Evolutionary conservation across 1,140 invertebrate species (phyloP), one percentile per base, ranked within the genome.

Genomic region (Capitella teleta): DNA sequence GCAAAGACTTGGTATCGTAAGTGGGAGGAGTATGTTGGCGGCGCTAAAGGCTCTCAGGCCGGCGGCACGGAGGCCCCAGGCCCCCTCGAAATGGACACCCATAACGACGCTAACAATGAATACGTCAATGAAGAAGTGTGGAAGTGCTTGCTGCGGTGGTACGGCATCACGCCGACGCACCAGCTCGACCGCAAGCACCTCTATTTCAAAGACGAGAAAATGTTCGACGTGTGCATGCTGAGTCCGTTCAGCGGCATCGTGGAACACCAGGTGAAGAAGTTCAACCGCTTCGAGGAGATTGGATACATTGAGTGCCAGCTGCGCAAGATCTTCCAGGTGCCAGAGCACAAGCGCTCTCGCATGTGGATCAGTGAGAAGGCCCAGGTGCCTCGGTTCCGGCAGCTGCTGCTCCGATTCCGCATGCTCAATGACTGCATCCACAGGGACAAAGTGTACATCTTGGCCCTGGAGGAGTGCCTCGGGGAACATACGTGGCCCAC

Each of bases 351-450:
- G 36, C 38, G 41, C 23, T 49, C 47, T 2, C 25, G 47, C 3
- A 16, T 49, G 23, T 49, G 47, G 47, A 49, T 49, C 34, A 40
- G 34, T 19, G 47, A 49, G 26, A 49, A 49, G 37, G 45, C 45
- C 6, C 47, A 38, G 47, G 47, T 47, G 3, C 47, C 47, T 14
- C 32, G 37, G 2, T 49, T 49, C 36, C 32, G 47, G 5, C 47
- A 49, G 47, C 37, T 49, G 18, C 37, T 49, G 24, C 34, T 40
- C 6, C n/a, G 47, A 19, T 19, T 26, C 3, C 32, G 47, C n/a
- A 49, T 49, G 47, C 47, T 49, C 18, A 49, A 49, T 24, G 47
- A 49, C 36, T 49, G 34, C 37, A 38, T 49, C 36, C 34, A 49
- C 36, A 18, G 47, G 21, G 47, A 49, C 47, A 49, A 49, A 26